A percentile compares a stretch with the other conserved stretches of the same genome.
Evolutionary conservation across 2,113 vertebrate genomes (phyloP).

Genomic region (Dipodomys ordii): DNA sequence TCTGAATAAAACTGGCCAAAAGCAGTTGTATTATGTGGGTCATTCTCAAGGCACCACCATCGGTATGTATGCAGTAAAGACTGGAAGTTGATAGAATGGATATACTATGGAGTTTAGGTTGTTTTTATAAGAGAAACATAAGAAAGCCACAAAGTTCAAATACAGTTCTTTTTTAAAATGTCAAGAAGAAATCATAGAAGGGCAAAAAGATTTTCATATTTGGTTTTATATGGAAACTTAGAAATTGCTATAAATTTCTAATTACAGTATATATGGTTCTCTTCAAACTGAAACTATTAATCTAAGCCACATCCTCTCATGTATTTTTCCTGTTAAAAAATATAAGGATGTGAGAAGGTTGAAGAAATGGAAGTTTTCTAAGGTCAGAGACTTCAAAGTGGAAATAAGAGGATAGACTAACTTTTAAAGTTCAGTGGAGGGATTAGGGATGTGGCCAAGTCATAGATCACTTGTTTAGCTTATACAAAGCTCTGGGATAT

Average conservation of each 20-base stretch:
- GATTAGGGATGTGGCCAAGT: neutral
- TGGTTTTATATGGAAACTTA: conserved; percentile 11
- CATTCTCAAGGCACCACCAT: conserved; percentile 97
- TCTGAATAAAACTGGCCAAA: conserved; percentile 91
- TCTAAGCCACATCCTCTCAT: neutral
- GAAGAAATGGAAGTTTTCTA: neutral
- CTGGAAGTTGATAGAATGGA: neutral
- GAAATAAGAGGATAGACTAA: neutral
- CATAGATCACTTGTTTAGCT: neutral
- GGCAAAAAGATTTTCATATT: neutral
- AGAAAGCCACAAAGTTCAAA: neutral
- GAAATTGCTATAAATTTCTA: neutral
- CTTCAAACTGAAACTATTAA: conserved; percentile 33
- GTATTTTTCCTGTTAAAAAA: conserved; percentile 14
- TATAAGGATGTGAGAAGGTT: neutral
- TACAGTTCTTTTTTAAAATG: neutral
- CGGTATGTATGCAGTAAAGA: conserved; percentile 86
- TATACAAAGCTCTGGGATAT: neutral
- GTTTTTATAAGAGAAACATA: neutral
- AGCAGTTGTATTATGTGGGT: conserved; percentile 94
- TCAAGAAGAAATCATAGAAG: neutral
- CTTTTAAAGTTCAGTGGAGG: neutral
- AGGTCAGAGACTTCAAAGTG: neutral
- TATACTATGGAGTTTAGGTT: neutral
- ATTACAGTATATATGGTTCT: neutral